These are phyloP conservation scores for Heliconius himera DNA, from an alignment of 1,140 invertebrate genomes.

Conservation along the genomic window DNA sequence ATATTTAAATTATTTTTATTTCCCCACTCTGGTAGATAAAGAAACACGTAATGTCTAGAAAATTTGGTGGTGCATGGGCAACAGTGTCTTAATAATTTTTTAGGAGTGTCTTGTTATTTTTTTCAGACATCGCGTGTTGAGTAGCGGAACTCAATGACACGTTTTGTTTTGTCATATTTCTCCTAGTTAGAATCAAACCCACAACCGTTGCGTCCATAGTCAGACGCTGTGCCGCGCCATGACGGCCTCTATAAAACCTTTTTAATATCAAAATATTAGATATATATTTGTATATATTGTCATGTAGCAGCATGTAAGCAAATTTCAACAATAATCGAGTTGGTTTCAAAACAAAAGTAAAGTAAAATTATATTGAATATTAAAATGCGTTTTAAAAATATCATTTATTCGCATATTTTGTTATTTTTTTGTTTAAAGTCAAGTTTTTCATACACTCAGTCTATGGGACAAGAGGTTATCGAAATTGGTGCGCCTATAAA, in stretches of 20 bases:
- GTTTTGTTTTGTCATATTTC: no score
- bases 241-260: not conserved
- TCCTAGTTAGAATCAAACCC: no score
- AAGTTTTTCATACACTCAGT: conserved; percentile 50
- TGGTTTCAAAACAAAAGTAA: conserved; percentile 29
- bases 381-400: conserved; percentile 38
- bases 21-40: no score
- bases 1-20: no score
- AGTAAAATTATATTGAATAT: conserved; percentile 11
- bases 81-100: no score
- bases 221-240: not conserved
- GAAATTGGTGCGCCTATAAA: conserved; percentile 58
- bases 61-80: no score
- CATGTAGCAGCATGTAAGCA: conserved; percentile 14
- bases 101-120: no score
- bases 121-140: no score
- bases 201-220: no score
- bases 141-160: no score
- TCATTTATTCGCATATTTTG: conserved; percentile 35
- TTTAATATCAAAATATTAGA: not conserved
- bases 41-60: no score
- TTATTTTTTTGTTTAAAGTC: conserved; percentile 19
- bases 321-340: conserved; percentile 37
- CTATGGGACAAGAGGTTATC: conserved; percentile 64
- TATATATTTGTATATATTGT: not conserved